A percentile compares a stretch with the other conserved stretches of the same genome.
phyloP scores from a whole-genome alignment of 2,888 invertebrate genomes.

The Sphecodes monilicornis region DNA sequence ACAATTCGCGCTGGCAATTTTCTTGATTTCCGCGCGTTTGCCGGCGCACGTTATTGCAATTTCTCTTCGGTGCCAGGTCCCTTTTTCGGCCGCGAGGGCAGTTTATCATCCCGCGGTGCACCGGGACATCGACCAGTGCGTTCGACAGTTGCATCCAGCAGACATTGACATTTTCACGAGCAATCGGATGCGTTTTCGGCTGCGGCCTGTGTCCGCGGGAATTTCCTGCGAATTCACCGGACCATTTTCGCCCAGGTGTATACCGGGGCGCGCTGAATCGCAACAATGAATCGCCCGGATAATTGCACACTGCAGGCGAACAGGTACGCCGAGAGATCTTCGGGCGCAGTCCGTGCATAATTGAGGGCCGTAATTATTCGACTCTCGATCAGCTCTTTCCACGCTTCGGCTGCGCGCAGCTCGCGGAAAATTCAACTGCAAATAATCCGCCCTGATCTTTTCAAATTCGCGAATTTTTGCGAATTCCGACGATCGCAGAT shows the following conservation, averaged over 20 bases:
- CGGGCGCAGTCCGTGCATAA: conserved; percentile 31
- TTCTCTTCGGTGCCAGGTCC: background rate
- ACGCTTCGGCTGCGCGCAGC: background rate
- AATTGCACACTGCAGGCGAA: conserved; percentile 35
- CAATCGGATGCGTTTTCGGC: conserved; percentile 18
- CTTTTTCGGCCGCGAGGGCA: background rate
- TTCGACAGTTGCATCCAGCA: conserved; percentile 19
- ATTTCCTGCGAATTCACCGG: background rate
- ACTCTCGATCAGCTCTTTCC: conserved; percentile 32
- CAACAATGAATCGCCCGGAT: conserved; percentile 33
- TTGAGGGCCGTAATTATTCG: conserved; percentile 51
- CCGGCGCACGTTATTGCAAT: background rate
- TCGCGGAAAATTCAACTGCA: conserved; percentile 11
- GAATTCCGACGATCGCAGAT: background rate
- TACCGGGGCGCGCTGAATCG: background rate
- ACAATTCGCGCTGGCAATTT: background rate
- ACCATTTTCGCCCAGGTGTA: background rate
- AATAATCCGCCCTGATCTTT: background rate
- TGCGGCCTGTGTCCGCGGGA: background rate
- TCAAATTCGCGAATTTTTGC: background rate
- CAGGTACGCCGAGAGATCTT: conserved; percentile 21
- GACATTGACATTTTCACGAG: conserved; percentile 47
- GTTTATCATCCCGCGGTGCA: conserved; percentile 13
- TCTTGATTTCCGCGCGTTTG: background rate
- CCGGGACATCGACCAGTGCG: conserved; percentile 11